Percentiles rank a stretch among this genome's conserved stretches.
Evolutionary conservation across 1,140 invertebrate genomes (phyloP).

Genomic region (Nasonia vitripennis): DNA sequence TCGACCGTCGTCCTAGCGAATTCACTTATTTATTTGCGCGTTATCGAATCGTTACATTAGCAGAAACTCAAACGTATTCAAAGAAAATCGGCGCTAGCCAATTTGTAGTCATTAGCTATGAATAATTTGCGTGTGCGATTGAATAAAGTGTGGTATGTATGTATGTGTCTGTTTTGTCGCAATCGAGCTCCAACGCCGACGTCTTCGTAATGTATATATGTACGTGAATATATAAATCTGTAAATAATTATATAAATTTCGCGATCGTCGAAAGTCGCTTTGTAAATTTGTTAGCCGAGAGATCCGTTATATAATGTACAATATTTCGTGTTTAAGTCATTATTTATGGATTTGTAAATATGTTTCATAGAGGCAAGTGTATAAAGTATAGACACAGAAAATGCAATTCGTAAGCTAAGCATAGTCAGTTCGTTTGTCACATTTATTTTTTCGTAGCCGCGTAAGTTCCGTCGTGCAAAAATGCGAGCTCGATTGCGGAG

Average conservation of each 20-base stretch:
- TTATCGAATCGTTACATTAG: conserved; percentile 43
- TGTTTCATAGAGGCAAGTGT: conserved; percentile 27
- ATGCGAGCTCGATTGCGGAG: conserved; percentile 16
- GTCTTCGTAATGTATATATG: neutral
- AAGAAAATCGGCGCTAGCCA: conserved; percentile 8
- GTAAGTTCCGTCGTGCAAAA: conserved; percentile 21
- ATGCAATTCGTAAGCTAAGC: conserved; percentile 25
- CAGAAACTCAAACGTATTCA: conserved; percentile 30
- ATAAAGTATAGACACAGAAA: conserved; percentile 30
- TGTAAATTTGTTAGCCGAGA: conserved; percentile 41
- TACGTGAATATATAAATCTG: conserved; percentile 23
- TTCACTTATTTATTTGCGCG: conserved; percentile 45
- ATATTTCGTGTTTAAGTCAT: conserved; percentile 35
- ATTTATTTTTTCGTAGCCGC: conserved; percentile 10
- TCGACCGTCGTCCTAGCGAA: conserved; percentile 19
- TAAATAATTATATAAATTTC: conserved; percentile 40
- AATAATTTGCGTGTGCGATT: conserved; percentile 8
- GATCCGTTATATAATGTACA: conserved; percentile 27
- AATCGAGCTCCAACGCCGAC: conserved; percentile 16
- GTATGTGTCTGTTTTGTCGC: neutral
- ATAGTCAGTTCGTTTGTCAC: conserved; percentile 17
- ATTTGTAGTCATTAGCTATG: conserved; percentile 42
- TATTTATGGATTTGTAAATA: conserved; percentile 50
- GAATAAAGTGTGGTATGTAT: neutral
- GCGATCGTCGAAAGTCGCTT: conserved; percentile 29